Base-by-base conservation (phyloP, 2,888 invertebrate species). In the Rhyacophila evoluta region DNA sequence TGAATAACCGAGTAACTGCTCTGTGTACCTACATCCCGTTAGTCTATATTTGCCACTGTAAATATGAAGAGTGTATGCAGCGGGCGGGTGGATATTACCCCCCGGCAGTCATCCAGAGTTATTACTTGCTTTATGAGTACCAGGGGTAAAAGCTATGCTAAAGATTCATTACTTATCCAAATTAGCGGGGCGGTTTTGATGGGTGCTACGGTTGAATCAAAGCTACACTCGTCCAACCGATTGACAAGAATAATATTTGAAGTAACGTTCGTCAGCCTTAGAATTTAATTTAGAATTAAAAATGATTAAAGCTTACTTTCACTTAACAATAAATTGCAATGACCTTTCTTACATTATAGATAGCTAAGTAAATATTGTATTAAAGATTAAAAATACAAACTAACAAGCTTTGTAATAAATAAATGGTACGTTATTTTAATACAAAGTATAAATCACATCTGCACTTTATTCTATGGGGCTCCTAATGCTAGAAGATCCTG, bases 151-250 rank as follows among this genome's bases (percentile, higher is more conserved):
- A 28, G 69, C 74, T 33, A 74, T 39, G 70, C 78, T 72, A 74
- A 78, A 78, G 74, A 78, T 78, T 78, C 78, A 78, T 78, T 78
- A 78, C 78, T 78, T 78, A 78, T 78, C 74, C 78, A 78, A 78
- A 78, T 78, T 78, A 78, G 74, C 78, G 36, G 78, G 78, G 78
- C 39, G 78, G 74, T 74, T 55, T 70, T 74, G 78, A 78, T 74
- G 78, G 68, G 36, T 39, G 41, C 25, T 38, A 70, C 36, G 74
- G 27, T 69, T 72, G 12, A 29, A 27, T 10, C 15, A 37, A 36
- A 67, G 76, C 12, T 69, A 55, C 55, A 55, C 19, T 25, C 19
- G 55, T 25, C 55, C 55, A 55, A 0, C 8, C 55, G 19, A 8
- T 55, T 55, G 55, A 55, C 12, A 33, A 2, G 29, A 33, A 4